Evolutionary conservation across 2,888 invertebrate genomes (phyloP).

Genomic region (Apodemia mormo): DNA sequence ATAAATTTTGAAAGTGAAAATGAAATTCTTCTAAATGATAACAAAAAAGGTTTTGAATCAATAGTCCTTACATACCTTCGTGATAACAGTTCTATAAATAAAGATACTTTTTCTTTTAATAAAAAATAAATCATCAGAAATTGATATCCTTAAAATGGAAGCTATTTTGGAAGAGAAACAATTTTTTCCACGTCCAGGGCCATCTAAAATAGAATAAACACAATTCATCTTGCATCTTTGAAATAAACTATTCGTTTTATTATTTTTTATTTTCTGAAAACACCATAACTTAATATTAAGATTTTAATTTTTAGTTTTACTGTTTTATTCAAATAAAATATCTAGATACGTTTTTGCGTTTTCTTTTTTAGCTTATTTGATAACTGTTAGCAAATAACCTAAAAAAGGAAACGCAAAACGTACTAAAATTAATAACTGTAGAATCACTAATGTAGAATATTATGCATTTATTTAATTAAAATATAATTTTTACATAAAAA

Average conservation of each 20-base stretch:
- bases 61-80: background rate
- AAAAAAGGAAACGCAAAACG: no score
- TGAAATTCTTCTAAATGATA: background rate
- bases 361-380: no score
- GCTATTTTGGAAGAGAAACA: background rate
- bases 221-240: background rate
- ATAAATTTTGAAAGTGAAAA: constrained; percentile 2
- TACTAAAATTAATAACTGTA: no score
- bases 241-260: background rate
- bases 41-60: background rate
- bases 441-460: no score
- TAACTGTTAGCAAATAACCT: no score
- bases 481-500: no score
- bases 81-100: background rate
- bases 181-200: background rate
- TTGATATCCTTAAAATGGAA: background rate
- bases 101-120: background rate
- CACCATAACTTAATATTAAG: no score
- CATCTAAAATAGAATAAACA: background rate
- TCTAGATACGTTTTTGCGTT: no score
- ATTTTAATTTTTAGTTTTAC: no score
- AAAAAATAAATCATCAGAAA: background rate
- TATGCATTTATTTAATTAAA: no score
- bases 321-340: no score
- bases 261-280: background rate